Conservation (phyloP, 2,113 vertebrate genomes). For the human (Homo sapiens) region DNA sequence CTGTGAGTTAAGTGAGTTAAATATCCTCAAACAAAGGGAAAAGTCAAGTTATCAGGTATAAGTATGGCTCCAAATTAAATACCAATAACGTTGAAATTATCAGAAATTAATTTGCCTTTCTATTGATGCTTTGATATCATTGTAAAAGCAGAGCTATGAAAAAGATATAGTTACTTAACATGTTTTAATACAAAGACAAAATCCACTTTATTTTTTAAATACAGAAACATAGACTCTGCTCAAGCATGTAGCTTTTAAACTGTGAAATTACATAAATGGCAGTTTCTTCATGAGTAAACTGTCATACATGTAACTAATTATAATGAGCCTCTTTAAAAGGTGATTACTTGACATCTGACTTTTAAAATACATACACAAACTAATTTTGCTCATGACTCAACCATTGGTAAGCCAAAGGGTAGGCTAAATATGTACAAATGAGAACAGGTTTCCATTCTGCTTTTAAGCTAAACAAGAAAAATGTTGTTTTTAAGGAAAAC, state of each 20-base stretch:
- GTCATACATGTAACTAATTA: conserved; percentile 30
- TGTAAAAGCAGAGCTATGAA: neutral
- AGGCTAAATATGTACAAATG: conserved; percentile 31
- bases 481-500: conserved; percentile 12
- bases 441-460: conserved; percentile 42
- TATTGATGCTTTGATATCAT: neutral
- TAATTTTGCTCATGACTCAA: conserved; percentile 63
- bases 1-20: neutral
- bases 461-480: conserved; percentile 50
- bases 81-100: neutral
- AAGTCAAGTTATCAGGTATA: neutral
- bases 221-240: neutral
- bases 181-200: neutral
- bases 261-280: neutral
- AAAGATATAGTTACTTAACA: neutral
- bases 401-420: neutral
- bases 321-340: conserved; percentile 35
- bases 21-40: neutral
- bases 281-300: conserved; percentile 46
- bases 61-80: neutral
- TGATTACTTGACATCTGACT: conserved; percentile 46
- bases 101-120: neutral
- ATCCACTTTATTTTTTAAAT: neutral
- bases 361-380: conserved; percentile 56
- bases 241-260: conserved; percentile 12